Base-by-base conservation (phyloP, 35 echinoderm and acorn worm genomes). In the Apostichopus californicus region DNA sequence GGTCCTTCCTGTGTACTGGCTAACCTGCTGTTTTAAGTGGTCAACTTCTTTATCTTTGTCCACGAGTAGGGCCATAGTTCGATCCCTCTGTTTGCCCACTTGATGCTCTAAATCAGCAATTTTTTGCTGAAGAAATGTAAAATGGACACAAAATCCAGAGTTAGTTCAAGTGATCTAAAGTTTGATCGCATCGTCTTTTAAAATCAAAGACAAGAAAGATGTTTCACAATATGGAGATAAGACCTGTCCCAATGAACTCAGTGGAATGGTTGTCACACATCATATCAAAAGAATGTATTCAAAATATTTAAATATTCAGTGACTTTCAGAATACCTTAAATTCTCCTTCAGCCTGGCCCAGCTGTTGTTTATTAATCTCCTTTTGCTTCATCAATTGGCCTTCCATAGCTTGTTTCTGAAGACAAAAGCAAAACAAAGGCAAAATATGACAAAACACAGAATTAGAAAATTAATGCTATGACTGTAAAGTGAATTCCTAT, bases 11-110 rank as follows among this genome's bases (percentile, higher is more conserved):
- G 83, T 86, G 34, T 57, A 54, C 78, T 86, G 94, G 24, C 94
- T 61, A 21, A 98, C 73, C 88, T 98, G 92, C 82, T 91, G 90
- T 65, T 93, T 95, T 52, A 95, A 64, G 12, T 83, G 72, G 20
- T 98, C 90, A 79, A 98, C 90, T 59, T 95, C 96, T 78, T 90
- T 93, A 68, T 95, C 96, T 90, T 98, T 98, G 5, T 98, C 96
- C n/a, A 92, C 94, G 0, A 98, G 81, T 25, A 98, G 60, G 5
- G 94, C 96, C 87, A 98, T 77, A 0, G 96, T 98, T 26, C 96
- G 57, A 89, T 98, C 96, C 70, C 96, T 81, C 77, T 95, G 96
- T 91, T 90, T 94, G 56, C 95, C 94, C 57, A 98, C 90, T 79
- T 98, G 96, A 56, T 95, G 94, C 65, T 98, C 96, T 34, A 98